Evolutionary conservation across 2,888 invertebrate genomes (phyloP).

Genomic region (Lochmaea crataegi): DNA sequence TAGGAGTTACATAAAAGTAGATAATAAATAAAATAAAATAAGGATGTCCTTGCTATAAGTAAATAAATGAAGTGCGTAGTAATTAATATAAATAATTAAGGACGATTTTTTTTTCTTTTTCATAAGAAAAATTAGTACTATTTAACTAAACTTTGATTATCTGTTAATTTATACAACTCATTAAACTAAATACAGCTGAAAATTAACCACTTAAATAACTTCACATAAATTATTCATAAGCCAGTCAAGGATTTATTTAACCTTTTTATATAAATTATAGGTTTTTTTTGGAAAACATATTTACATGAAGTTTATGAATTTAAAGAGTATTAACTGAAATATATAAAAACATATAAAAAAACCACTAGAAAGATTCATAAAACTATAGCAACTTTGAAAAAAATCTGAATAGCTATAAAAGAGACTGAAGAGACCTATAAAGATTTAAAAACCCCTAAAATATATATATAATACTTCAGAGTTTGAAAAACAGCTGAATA

Average conservation of each 20-base stretch:
- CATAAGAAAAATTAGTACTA: background rate
- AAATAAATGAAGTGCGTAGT: too few species aligned
- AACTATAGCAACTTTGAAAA: too few species aligned
- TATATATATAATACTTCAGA: too few species aligned
- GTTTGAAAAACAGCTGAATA: too few species aligned
- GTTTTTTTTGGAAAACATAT: background rate
- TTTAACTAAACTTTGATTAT: slow-evolving; percentile 10
- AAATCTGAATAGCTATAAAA: too few species aligned
- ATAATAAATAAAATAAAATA: background rate
- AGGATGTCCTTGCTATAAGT: too few species aligned
- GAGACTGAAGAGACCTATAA: too few species aligned
- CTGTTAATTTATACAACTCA: slow-evolving; percentile 24
- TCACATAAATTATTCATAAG: background rate
- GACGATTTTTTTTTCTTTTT: background rate
- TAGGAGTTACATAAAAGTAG: background rate
- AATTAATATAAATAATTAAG: background rate
- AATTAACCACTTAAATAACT: slow-evolving; percentile 11
- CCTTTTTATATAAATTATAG: background rate
- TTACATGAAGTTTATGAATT: background rate
- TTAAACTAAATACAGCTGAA: slow-evolving; percentile 21
- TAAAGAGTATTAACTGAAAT: too few species aligned
- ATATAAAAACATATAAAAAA: too few species aligned
- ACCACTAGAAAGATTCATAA: too few species aligned
- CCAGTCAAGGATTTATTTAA: background rate
- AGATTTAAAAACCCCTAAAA: too few species aligned